Percentiles rank a stretch among this genome's conserved stretches.
Evolutionary conservation across 2,113 vertebrate genomes (phyloP).

Genomic region (Thalassarche chlororhynchos): DNA sequence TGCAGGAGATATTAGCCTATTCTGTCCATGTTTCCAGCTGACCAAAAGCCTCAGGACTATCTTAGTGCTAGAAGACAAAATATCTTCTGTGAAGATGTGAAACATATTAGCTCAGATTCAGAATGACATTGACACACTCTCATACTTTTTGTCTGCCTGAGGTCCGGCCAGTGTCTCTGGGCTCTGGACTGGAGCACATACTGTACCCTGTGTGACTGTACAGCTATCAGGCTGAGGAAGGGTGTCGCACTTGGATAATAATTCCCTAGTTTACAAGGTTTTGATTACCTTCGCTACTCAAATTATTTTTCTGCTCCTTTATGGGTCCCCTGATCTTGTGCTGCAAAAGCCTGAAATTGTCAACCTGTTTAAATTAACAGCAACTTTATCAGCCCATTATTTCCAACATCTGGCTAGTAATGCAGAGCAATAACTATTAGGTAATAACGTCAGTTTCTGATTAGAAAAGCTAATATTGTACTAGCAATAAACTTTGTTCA

Average conservation of each 20-base stretch:
- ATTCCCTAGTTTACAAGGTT: neutral
- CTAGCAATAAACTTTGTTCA: slow-evolving; percentile 51
- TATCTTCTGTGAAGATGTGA: neutral
- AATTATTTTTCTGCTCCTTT: slow-evolving; percentile 55
- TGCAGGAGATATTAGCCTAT: neutral
- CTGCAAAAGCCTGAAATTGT: slow-evolving; percentile 49
- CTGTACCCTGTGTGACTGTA: neutral
- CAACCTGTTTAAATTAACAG: slow-evolving; percentile 66
- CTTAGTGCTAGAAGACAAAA: neutral
- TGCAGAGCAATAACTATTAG: slow-evolving; percentile 60
- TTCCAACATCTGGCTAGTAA: slow-evolving; percentile 68
- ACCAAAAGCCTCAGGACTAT: neutral
- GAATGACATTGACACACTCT: neutral
- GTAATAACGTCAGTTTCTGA: slow-evolving; percentile 54
- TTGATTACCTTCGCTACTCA: neutral
- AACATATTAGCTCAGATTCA: neutral
- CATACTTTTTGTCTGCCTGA: neutral
- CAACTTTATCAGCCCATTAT: slow-evolving; percentile 69
- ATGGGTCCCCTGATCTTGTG: slow-evolving; percentile 13
- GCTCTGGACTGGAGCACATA: neutral
- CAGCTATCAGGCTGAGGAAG: neutral
- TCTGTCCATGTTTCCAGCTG: neutral
- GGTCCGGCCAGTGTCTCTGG: neutral
- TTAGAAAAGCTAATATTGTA: slow-evolving; percentile 68
- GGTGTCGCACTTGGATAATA: neutral